Evolutionary conservation across 2,888 invertebrate genomes (phyloP).

Genomic region (Sycophila texana): DNA sequence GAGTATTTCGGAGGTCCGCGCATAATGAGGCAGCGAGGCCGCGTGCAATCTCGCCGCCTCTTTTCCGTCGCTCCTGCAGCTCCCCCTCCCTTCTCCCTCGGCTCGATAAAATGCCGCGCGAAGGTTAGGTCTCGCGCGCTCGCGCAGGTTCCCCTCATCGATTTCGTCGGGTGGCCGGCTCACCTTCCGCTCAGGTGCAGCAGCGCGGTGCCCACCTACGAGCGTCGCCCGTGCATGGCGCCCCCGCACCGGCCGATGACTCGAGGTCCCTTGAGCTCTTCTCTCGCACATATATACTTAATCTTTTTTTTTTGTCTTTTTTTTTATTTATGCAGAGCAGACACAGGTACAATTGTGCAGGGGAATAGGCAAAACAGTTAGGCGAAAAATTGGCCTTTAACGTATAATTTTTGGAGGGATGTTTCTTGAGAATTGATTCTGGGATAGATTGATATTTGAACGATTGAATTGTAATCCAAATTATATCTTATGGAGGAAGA

Average conservation of each 20-base stretch:
- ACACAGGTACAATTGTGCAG: neutral
- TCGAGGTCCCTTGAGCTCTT: neutral
- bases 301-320: too few species aligned
- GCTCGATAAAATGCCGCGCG: constrained; percentile 59
- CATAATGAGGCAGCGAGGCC: constrained; percentile 1
- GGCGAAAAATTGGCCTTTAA: too few species aligned
- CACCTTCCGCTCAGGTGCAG: constrained; percentile 57
- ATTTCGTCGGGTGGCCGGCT: constrained; percentile 61
- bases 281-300: neutral
- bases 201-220: constrained; percentile 14
- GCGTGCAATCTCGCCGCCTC: constrained; percentile 13
- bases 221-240: constrained; percentile 1
- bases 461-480: too few species aligned
- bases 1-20: too few species aligned
- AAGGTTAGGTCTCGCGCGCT: constrained; percentile 60
- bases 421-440: too few species aligned
- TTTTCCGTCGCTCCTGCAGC: neutral
- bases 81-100: constrained; percentile 23
- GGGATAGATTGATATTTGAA: too few species aligned
- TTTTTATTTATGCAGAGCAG: neutral
- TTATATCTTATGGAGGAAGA: too few species aligned
- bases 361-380: neutral
- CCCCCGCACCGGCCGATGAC: neutral
- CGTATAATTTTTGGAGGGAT: too few species aligned
- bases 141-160: constrained; percentile 62